These are phyloP conservation scores for Athetis lepigone DNA, from an alignment of 2,888 invertebrate genomes.

Conservation along the genomic window DNA sequence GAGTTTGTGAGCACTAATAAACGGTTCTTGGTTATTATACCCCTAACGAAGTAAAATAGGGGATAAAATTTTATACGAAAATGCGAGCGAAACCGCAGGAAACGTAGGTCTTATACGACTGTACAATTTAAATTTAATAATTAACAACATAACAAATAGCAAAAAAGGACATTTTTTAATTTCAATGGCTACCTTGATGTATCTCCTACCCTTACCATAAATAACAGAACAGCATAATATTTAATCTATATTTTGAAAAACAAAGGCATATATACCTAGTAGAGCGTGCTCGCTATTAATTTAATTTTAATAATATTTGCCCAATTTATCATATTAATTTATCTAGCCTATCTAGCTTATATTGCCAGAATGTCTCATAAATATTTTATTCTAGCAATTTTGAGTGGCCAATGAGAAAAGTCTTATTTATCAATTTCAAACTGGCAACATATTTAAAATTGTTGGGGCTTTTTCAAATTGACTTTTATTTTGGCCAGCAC, in stretches of 20 bases:
- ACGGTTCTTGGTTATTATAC: no score
- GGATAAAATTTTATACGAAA: no score
- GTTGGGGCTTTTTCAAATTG: neutral
- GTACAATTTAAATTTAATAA: no score
- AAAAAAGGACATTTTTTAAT: neutral
- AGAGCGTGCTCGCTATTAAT: constrained; percentile 15
- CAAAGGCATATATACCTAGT: constrained; percentile 16
- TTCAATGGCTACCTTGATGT: neutral
- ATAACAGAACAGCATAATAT: constrained; percentile 2
- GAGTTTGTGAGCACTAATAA: no score
- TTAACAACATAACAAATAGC: no score
- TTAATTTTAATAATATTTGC: neutral
- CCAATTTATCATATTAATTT: neutral
- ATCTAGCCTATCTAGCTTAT: no score
- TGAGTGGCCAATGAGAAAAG: neutral
- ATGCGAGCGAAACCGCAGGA: no score
- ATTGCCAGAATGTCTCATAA: no score
- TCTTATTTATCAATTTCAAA: neutral
- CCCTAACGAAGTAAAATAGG: no score
- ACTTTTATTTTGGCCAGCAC: constrained; percentile 5
- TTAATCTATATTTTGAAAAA: constrained; percentile 27
- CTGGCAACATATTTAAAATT: constrained; percentile 9
- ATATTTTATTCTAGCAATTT: no score
- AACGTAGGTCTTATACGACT: no score
- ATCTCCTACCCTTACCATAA: constrained; percentile 1